Base-by-base conservation (phyloP, 2,888 invertebrate species). In the Carterocephalus palaemon region DNA sequence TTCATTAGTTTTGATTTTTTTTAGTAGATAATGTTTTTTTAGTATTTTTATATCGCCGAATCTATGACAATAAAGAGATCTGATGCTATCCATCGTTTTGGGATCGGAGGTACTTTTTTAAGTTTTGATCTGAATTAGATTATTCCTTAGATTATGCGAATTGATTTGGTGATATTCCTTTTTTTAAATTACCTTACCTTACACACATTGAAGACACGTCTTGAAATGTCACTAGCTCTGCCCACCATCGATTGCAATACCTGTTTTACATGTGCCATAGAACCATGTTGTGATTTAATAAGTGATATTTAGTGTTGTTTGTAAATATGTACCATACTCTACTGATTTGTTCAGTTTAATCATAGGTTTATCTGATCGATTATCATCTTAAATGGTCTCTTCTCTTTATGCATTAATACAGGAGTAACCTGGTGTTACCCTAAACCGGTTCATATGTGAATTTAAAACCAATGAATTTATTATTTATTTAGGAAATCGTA, bases 1-100 rank as follows among this genome's bases (percentile, higher is more conserved):
- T 78, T 74, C 64, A 70, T 76, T 76, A 76, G 68, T 72, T 84
- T 80, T 73, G 70, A 72, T 74, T 84, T 70, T 83, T 78, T 70
- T 70, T 83, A 81, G 79, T 73, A 58, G 72, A 75, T 88, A 84
- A 86, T 82, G 77, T 66, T 76, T 73, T 19, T 87, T 88, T 88
- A 75, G 75, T 78, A 72, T 73, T 77, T 64, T 76, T 80, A 41
- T 26, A 28, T 77, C 68, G 74, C 80, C 80, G 82, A 83, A 83
- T 83, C 80, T 85, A 83, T 89, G 88, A 88, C 88, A 88, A 85
- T 88, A 85, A 73, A 83, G 77, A 90, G 89, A 90, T 90, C 89
- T 90, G 88, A 87, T 71, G 64, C 70, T 77, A 60, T 63, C 66
- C 62, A 32, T 56, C 48, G 60, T 59, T 63, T 60, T 55, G 52